Base-by-base conservation (phyloP, 2,113 vertebrate genomes). In the Helogale parvula region DNA sequence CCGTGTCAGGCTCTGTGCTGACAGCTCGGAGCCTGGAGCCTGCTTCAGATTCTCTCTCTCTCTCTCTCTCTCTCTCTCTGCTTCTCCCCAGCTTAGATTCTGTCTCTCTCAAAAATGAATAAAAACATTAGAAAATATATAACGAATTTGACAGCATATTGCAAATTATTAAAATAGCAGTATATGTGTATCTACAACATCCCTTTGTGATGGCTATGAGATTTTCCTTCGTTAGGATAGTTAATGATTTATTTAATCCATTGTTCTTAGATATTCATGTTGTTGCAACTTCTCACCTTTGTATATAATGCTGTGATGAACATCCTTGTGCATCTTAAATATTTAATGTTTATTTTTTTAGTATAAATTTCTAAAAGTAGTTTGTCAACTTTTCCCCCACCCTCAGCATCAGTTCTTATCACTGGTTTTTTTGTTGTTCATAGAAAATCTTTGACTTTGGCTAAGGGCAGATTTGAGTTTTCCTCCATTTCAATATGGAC, bases 301-400 rank as follows among this genome's bases (percentile, higher is more conserved):
- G n/a, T 92, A 72, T 92, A 90, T 71, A 82, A 82, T 27, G 17
- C 19, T 89, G 35, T 69, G 60, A 71, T 29, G 41, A 90, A 60
- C 21, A 69, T 88, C 52, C n/a, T 85, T 89, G 79, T 81, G 8
- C 66, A 68, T 85, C 25, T 85, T 71, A 74, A 88, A 86, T 3
- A 82, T 25, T 88, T 77, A 38, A 54, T 79, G 14, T 81, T 84
- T 76, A 52, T 94, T 96, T 85, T 93, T 47, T 93, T 85, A 72
- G 54, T 76, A 72, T 90, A 82, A 4, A 65, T 83, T 94, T 95
- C 79, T 85, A 57, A 72, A 88, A 74, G 86, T 81, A 69, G 12
- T 90, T 69, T 81, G 17, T 72, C 68, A 50, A 25, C 4, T 63
- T 7, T n/a, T 16, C 2, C 7, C 3, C 25, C 31, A 1, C 23